These are phyloP conservation scores for Henicopernis longicauda DNA, from an alignment of 2,113 vertebrate species.

Conservation along the genomic window DNA sequence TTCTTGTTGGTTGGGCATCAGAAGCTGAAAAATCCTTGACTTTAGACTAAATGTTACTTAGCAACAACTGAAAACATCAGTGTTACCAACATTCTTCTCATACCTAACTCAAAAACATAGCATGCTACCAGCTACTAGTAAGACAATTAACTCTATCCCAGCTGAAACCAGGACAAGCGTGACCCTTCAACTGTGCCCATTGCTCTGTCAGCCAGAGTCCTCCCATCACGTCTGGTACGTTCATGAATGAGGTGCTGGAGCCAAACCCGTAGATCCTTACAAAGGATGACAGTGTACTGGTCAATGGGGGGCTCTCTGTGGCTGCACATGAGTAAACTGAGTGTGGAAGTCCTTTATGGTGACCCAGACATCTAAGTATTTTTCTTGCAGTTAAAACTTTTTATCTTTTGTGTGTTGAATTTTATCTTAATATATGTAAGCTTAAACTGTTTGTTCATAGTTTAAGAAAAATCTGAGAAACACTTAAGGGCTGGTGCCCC, in stretches of 20 bases:
- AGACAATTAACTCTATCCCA: too few relatives aligned
- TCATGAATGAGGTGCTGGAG: neutral
- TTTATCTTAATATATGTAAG: neutral
- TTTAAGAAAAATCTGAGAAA: neutral
- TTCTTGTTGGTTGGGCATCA: too few relatives aligned
- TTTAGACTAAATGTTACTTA: too few relatives aligned
- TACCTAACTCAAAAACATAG: too few relatives aligned
- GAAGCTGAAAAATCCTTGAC: too few relatives aligned
- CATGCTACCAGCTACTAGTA: too few relatives aligned
- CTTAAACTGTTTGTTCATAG: neutral
- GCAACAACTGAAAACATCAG: too few relatives aligned
- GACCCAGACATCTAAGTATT: neutral
- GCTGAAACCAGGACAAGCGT: too few relatives aligned
- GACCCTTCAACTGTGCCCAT: neutral
- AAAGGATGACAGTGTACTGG: rapidly evolving
- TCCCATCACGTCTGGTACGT: rapidly evolving
- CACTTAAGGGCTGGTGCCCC: neutral
- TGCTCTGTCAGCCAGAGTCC: neutral
- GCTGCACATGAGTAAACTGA: neutral
- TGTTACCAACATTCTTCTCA: too few relatives aligned
- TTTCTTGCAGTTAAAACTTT: neutral
- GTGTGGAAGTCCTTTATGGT: neutral
- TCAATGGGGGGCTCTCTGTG: neutral
- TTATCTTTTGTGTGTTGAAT: neutral
- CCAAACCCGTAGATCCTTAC: neutral